phyloP scores from a whole-genome alignment of 2,888 invertebrate species.

The Dendrolimus houi region DNA sequence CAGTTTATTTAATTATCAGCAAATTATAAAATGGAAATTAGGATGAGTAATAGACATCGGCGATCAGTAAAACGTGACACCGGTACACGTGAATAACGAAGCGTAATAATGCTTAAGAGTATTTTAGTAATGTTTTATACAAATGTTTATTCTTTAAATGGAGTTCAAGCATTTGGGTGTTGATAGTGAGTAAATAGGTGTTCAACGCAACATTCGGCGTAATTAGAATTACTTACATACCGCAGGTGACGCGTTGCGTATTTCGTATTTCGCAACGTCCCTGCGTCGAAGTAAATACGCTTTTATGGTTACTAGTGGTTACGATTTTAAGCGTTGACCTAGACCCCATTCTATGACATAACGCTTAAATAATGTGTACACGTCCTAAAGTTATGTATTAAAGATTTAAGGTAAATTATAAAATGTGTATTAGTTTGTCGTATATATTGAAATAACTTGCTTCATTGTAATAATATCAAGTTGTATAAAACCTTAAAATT shows the following conservation, averaged over 20 bases:
- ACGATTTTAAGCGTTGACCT: neutral
- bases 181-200: neutral
- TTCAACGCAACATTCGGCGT: neutral
- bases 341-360: neutral
- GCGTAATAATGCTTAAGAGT: neutral
- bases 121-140: neutral
- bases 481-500: too few species aligned
- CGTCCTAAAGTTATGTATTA: too few species aligned
- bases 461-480: too few species aligned
- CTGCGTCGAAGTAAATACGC: neutral
- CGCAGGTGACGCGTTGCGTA: neutral
- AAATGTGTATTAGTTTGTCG: too few species aligned
- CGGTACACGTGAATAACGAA: neutral
- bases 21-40: neutral
- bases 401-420: too few species aligned
- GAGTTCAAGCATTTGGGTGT: neutral
- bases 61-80: neutral
- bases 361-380: neutral
- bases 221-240: neutral
- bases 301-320: neutral
- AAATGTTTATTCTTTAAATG: neutral
- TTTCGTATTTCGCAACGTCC: neutral
- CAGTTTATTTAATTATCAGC: neutral
- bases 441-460: too few species aligned
- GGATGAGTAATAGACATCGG: neutral